Percentiles rank a stretch among this genome's conserved stretches.
These are phyloP conservation scores for Leptopterna dolabrata DNA, from an alignment of 2,888 invertebrate genomes.

Conservation along the genomic window DNA sequence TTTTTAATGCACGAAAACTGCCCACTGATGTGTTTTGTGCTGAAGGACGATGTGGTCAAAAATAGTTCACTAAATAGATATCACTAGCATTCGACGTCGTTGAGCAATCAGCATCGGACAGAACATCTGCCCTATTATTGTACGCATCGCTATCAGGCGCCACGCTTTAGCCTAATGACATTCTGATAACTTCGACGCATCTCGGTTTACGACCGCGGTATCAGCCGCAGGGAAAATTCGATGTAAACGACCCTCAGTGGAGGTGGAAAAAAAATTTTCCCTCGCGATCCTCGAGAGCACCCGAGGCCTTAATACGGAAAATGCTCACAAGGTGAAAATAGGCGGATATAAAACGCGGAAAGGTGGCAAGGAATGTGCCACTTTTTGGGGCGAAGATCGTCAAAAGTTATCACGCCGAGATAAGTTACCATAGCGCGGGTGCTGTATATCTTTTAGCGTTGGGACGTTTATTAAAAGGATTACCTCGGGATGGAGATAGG, in stretches of 20 bases:
- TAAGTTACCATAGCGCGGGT: neutral
- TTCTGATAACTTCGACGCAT: neutral
- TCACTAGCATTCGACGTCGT: too few species aligned
- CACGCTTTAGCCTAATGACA: neutral
- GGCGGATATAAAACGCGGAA: slow-evolving; percentile 20
- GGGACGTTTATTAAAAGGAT: slow-evolving; percentile 34
- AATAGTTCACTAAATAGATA: too few species aligned
- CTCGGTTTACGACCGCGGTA: neutral
- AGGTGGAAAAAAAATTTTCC: neutral
- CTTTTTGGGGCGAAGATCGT: slow-evolving; percentile 30
- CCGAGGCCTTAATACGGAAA: neutral
- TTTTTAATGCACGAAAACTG: too few species aligned
- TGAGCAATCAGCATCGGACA: too few species aligned
- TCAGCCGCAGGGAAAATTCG: neutral
- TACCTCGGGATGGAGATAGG: slow-evolving; percentile 14
- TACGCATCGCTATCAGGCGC: too few species aligned
- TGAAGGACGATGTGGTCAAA: too few species aligned
- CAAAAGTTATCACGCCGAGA: slow-evolving; percentile 44
- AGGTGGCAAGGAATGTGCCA: neutral
- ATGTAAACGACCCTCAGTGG: neutral
- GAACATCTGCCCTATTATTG: too few species aligned
- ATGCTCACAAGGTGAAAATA: neutral
- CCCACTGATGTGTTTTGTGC: too few species aligned
- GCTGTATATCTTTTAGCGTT: slow-evolving; percentile 27
- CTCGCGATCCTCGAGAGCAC: neutral